Percentiles rank a stretch among this genome's conserved stretches.
These are phyloP conservation scores for Bombus waltoni DNA, from an alignment of 1,140 invertebrate species.

Conservation along the genomic window DNA sequence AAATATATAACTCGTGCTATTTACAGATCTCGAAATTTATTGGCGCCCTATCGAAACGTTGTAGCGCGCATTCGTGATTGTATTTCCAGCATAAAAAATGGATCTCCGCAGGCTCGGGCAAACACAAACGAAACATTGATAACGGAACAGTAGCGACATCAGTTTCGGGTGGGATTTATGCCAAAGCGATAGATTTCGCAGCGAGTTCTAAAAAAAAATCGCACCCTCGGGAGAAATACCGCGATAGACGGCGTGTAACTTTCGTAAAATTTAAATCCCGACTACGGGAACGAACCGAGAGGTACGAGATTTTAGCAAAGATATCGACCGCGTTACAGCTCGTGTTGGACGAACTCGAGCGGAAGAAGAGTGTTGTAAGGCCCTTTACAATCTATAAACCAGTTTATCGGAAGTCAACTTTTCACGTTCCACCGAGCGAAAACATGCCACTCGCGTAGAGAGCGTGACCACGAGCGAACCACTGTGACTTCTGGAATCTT, in stretches of 20 bases:
- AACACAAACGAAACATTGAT: constrained; percentile 15
- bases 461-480: background rate
- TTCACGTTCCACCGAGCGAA: background rate
- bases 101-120: background rate
- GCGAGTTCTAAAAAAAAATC: constrained; percentile 22
- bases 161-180: constrained; percentile 15
- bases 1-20: too few relatives aligned
- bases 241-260: background rate
- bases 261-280: constrained; percentile 37
- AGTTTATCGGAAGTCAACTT: constrained; percentile 41
- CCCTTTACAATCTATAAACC: constrained; percentile 39
- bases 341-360: constrained; percentile 12
- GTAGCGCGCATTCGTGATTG: background rate
- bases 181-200: constrained; percentile 25
- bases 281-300: background rate
- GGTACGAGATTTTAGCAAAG: constrained; percentile 23
- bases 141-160: constrained; percentile 12
- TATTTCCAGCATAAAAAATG: constrained; percentile 14
- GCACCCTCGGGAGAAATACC: constrained; percentile 12
- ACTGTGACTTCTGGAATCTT: background rate
- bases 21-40: background rate
- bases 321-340: constrained; percentile 14
- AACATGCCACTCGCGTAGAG: background rate
- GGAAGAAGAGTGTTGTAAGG: constrained; percentile 26
- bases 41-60: background rate